Percentiles rank a stretch among this genome's conserved stretches.
Evolutionary conservation across 2,888 invertebrate genomes (phyloP).

Genomic region (Eupithecia pulchellata): DNA sequence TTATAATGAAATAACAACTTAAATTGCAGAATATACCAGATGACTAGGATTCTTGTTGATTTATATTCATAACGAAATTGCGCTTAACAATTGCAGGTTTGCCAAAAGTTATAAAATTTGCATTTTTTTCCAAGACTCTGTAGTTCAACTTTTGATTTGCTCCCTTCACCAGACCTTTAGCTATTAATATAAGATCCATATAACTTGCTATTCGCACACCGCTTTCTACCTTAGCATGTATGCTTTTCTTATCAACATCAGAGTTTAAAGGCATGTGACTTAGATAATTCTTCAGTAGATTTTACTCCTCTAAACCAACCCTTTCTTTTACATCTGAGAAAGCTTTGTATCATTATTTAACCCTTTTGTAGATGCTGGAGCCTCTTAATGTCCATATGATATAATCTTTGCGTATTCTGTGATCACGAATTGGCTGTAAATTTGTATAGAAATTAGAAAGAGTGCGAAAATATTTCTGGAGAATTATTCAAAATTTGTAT

Average conservation of each 20-base stretch:
- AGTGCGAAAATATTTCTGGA: slow-evolving; percentile 12
- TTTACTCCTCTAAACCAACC: slow-evolving; percentile 17
- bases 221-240: slow-evolving; percentile 49
- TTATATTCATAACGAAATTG: slow-evolving; percentile 50
- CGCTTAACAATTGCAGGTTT: slow-evolving; percentile 85
- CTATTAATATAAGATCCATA: slow-evolving; percentile 50
- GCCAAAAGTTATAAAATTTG: slow-evolving; percentile 84
- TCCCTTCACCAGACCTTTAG: slow-evolving; percentile 56
- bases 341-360: slow-evolving; percentile 22
- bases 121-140: slow-evolving; percentile 80
- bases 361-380: slow-evolving; percentile 20
- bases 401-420: slow-evolving; percentile 19
- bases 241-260: slow-evolving; percentile 16
- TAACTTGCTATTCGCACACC: slow-evolving; percentile 41
- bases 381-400: slow-evolving; percentile 1
- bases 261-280: slow-evolving; percentile 21
- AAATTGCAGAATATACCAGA: slow-evolving; percentile 63
- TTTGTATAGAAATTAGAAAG: slow-evolving; percentile 3
- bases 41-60: slow-evolving; percentile 49
- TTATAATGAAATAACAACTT: slow-evolving; percentile 36
- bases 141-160: slow-evolving; percentile 61
- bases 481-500: slow-evolving; percentile 23
- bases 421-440: slow-evolving; percentile 25
- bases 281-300: slow-evolving; percentile 14
- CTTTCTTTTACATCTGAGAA: slow-evolving; percentile 10